phyloP scores from a whole-genome alignment of 1,140 invertebrate species.

The Pseudobourletiella spinata region DNA sequence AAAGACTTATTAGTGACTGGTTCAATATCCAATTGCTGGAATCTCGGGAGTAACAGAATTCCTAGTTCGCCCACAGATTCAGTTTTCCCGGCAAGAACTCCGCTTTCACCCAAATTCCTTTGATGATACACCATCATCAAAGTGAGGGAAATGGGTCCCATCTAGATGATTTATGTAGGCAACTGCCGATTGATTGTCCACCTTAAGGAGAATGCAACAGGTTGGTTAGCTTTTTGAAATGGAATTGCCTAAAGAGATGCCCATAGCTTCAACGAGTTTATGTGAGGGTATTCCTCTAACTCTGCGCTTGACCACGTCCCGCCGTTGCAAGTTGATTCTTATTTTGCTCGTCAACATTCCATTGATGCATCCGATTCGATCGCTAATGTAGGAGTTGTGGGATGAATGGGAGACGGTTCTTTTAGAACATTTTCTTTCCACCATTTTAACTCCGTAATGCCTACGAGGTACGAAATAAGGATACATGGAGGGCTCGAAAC shows the following conservation, averaged over 20 bases:
- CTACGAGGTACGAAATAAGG: not conserved
- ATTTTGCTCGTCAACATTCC: no score
- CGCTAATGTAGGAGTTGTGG: no score
- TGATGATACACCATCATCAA: not conserved
- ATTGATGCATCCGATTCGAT: no score
- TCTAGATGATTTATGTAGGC: conserved; percentile 3
- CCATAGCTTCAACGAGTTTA: conserved; percentile 12
- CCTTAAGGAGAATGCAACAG: not conserved
- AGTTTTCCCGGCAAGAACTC: not conserved
- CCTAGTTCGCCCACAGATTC: not conserved
- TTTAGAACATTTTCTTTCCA: not conserved
- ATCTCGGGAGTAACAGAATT: not conserved
- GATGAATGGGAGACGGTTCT: not conserved
- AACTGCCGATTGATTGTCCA: conserved; percentile 9
- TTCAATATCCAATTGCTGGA: not conserved
- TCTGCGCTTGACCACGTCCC: no score
- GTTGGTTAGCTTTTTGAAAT: not conserved
- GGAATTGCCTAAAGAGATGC: conserved; percentile 2
- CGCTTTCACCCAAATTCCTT: not conserved
- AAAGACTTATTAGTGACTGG: not conserved
- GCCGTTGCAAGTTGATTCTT: no score
- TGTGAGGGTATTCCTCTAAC: conserved; percentile 11
- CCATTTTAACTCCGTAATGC: not conserved
- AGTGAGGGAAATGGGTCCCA: not conserved
- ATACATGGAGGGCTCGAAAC: not conserved